These are phyloP conservation scores for Dryobota labecula DNA, from an alignment of 2,888 invertebrate genomes.

Conservation along the genomic window DNA sequence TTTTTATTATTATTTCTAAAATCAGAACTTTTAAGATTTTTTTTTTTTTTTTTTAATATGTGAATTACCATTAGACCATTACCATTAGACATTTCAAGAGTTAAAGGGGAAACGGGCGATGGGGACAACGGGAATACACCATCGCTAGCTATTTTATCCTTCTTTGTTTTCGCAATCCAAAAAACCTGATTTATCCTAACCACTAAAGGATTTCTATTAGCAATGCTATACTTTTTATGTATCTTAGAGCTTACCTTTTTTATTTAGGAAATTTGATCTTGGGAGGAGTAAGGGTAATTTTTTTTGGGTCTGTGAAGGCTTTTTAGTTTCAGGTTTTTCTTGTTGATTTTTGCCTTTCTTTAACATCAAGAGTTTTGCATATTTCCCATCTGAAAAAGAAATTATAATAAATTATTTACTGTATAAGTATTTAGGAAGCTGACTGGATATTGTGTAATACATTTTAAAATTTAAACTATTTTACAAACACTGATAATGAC, in stretches of 20 bases:
- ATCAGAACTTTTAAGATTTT: no score
- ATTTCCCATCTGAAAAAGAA: conserved; percentile 77
- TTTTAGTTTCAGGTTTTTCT: conserved; percentile 61
- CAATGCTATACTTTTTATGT: not conserved
- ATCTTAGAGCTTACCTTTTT: conserved; percentile 76
- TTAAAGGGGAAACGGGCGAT: no score
- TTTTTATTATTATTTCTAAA: no score
- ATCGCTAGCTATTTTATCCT: not conserved
- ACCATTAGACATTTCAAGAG: no score
- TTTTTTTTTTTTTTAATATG: no score
- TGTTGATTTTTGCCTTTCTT: conserved; percentile 75
- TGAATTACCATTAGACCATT: no score
- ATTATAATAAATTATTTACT: not conserved
- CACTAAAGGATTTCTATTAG: not conserved
- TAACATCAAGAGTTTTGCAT: conserved; percentile 76
- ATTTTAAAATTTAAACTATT: not conserved
- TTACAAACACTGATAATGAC: not conserved
- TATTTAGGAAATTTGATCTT: conserved; percentile 71
- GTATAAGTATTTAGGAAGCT: not conserved
- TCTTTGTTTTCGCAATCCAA: not conserved
- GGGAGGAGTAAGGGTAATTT: conserved; percentile 81
- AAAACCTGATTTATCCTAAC: not conserved
- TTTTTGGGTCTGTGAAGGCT: conserved; percentile 55
- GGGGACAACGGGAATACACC: no score
- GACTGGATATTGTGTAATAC: not conserved